phyloP scores from a whole-genome alignment of 1,140 invertebrate species.

The Hyles euphorbiae region DNA sequence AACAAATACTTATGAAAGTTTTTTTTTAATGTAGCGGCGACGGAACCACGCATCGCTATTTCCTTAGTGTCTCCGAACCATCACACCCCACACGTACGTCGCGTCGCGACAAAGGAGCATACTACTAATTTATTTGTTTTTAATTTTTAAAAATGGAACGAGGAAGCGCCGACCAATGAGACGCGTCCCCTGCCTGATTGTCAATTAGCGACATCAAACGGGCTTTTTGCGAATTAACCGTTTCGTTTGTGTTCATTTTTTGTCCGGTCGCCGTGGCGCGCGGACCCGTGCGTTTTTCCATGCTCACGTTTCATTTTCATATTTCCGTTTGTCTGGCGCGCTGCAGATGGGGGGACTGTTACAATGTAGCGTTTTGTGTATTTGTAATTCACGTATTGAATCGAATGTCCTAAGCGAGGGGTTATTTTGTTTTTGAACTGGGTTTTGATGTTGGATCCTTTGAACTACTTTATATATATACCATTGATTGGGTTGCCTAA shows the following conservation, averaged over 20 bases:
- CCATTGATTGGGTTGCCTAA: too few relatives aligned
- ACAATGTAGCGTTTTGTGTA: constrained; percentile 47
- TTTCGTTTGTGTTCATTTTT: constrained; percentile 67
- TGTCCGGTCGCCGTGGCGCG: constrained; percentile 51
- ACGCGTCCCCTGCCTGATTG: constrained; percentile 70
- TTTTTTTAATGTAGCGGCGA: too few relatives aligned
- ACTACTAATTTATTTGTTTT: constrained; percentile 61
- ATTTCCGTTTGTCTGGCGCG: constrained; percentile 69
- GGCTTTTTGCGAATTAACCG: constrained; percentile 75
- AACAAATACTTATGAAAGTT: too few relatives aligned
- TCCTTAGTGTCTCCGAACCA: too few relatives aligned
- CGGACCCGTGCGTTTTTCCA: constrained; percentile 65
- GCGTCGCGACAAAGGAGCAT: too few relatives aligned
- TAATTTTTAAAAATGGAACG: constrained; percentile 72
- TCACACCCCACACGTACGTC: too few relatives aligned
- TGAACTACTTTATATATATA: too few relatives aligned
- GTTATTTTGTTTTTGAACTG: too few relatives aligned
- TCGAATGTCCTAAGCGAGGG: too few relatives aligned
- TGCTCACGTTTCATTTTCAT: constrained; percentile 70
- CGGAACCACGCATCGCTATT: too few relatives aligned
- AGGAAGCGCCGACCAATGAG: constrained; percentile 63
- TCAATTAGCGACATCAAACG: constrained; percentile 75
- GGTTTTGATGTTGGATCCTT: too few relatives aligned
- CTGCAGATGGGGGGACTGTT: constrained; percentile 17
- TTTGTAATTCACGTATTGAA: constrained; percentile 1